A percentile compares a stretch with the other conserved stretches of the same genome.
These are phyloP conservation scores for Gymnoscelis rufifasciata DNA, from an alignment of 2,888 invertebrate species.

Conservation along the genomic window DNA sequence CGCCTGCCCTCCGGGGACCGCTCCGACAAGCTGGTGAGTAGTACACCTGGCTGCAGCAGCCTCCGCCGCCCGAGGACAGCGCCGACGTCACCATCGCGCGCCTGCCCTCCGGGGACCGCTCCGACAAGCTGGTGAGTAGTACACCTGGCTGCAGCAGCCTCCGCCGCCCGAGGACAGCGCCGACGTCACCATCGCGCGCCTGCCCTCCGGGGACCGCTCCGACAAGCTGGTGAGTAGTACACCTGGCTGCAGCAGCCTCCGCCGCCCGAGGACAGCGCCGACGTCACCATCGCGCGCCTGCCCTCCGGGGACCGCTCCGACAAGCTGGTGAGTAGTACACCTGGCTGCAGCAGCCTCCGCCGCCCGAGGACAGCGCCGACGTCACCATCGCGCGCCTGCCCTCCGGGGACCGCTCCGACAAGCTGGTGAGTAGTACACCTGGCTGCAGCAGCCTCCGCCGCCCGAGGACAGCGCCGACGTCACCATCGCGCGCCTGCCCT, in stretches of 20 bases:
- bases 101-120: slow-evolving; percentile 90
- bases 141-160: too few species aligned
- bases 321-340: neutral
- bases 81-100: slow-evolving; percentile 90
- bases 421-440: neutral
- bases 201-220: neutral
- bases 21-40: slow-evolving; percentile 85
- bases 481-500: neutral
- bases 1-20: slow-evolving; percentile 91
- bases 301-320: neutral
- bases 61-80: slow-evolving; percentile 94
- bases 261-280: neutral
- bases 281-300: neutral
- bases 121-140: slow-evolving; percentile 85
- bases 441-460: too few species aligned
- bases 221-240: neutral
- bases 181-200: neutral
- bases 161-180: neutral
- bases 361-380: neutral
- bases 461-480: neutral
- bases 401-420: neutral
- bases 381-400: neutral
- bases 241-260: too few species aligned
- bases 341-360: too few species aligned
- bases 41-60: slow-evolving; percentile 96